Base-by-base conservation (phyloP, 2,888 invertebrate genomes). In the Tryphoninae sp. region DNA sequence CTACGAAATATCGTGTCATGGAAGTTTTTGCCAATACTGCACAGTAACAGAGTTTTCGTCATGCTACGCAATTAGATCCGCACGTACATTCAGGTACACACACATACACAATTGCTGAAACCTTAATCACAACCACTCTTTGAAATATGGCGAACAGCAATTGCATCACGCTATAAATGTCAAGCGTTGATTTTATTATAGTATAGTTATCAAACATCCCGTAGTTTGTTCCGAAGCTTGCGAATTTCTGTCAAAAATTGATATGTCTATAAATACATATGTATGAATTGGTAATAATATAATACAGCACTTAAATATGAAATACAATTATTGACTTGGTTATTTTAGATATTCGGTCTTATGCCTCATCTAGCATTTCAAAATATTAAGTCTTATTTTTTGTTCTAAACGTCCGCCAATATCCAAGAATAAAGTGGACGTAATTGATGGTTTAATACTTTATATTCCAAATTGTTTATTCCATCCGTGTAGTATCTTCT, bases 351-450 rank as follows among this genome's bases (percentile, higher is more conserved):
- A 33, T 3, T 11, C 8, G 6, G 16, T 45, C n/a, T 53, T 26
- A 4, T 19, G 13, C n/a, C 23, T n/a, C 19, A 1, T 64, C 42
- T 77, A 19, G 19, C 19, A 59, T 62, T 13, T 26, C 22, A 8
- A 59, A 13, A 59, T 19, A 23, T 61, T 61, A 6, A 51, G 22
- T 42, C 8, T 58, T 55, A 2, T 67, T 67, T 9, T 61, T 11
- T 40, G 2, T 13, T 22, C 61, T 23, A 92, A 81, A 92, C 87
- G 65, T 90, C 89, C 13, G 88, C 91, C 78, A 92, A 83, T 84
- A 91, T 90, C 92, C 92, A 92, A n/a, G 91, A 91, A 71, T 91
- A 92, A 6, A 92, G 83, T 23, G 91, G 89, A 83, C 88, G 88
- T 23, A 91, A 73, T 75, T 91, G 87, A 83, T 89, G 90, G 86